Conservation (phyloP, 2,888 invertebrate species). For the Tyria jacobaeae region DNA sequence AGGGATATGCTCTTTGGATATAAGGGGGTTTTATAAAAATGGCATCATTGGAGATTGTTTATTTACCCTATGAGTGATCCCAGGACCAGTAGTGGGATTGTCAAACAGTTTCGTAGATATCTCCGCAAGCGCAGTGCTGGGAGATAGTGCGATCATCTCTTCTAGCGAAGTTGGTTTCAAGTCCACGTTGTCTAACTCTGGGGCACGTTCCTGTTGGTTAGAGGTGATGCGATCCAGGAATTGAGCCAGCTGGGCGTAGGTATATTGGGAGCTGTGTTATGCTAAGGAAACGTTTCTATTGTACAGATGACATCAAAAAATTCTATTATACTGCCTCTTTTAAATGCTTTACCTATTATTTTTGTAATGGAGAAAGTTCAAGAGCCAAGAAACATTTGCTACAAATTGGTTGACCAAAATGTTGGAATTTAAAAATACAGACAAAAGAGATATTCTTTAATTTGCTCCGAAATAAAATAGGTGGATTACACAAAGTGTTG, state of each 20-base stretch:
- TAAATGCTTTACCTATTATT: too few species aligned
- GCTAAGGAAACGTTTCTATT: slow-evolving; percentile 40
- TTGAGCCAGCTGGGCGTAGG: slow-evolving; percentile 91
- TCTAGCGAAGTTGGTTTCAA: slow-evolving; percentile 70
- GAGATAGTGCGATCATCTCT: slow-evolving; percentile 71
- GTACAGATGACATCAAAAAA: too few species aligned
- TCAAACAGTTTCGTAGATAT: slow-evolving; percentile 75
- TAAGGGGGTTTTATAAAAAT: background rate
- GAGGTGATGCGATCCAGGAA: slow-evolving; percentile 91
- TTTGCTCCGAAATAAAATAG: too few species aligned
- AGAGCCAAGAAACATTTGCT: too few species aligned
- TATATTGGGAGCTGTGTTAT: slow-evolving; percentile 90
- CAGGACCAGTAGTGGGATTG: slow-evolving; percentile 71
- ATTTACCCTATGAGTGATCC: slow-evolving; percentile 78
- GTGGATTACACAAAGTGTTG: too few species aligned
- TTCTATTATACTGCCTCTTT: too few species aligned
- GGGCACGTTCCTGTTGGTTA: slow-evolving; percentile 67
- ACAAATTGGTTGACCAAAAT: too few species aligned
- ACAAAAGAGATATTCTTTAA: too few species aligned
- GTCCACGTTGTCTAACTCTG: slow-evolving; percentile 65
- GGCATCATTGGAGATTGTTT: too few species aligned
- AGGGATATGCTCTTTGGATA: too few species aligned
- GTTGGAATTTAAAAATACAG: too few species aligned
- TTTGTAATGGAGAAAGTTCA: too few species aligned
- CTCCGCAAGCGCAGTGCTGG: slow-evolving; percentile 63